Evolutionary conservation across 2,797 vertebrate genomes (phyloP), one percentile per base, ranked within the genome.

Genomic region (Etheostoma perlongum): DNA sequence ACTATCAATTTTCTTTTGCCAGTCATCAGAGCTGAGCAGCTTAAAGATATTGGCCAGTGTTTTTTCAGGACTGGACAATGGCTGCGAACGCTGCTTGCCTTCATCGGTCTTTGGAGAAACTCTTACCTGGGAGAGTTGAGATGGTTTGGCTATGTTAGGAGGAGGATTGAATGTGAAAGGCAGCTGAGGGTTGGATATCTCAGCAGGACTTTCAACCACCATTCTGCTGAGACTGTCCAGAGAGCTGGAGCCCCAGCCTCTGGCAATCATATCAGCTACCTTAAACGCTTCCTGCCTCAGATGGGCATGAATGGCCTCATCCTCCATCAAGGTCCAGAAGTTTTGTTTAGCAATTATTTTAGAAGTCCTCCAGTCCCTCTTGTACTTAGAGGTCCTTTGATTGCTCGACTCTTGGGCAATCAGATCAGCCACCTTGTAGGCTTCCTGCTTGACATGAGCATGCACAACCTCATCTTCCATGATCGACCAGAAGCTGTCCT

Each of bases 181-280:
- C 0, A 2, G 14, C 27, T 12, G 60, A 59, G n/a, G 21, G 16
- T 46, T n/a, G 19, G 23, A 55, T 25, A 30, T 27, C 52, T 42
- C 52, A 21, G 14, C 30, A 10, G 14, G 52, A 30, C 30, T 27
- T 57, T 57, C n/a, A 53, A 15, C 64, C 25, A 53, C 10, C 44
- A n/a, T 19, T 13, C 9, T 27, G 7, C 21, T 23, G 19, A 58
- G 46, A 64, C 36, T 51, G 57, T 54, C 51, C 66, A 48, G n/a
- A 63, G 44, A 57, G 27, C 60, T 27, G 44, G 54, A 59, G 12
- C 14, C 30, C 12, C 12, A 30, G 5, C n/a, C 33, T 74, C 58
- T 68, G 58, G 52, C 4, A 33, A 63, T 60, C 51, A 67, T 73
- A 33, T 68, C 33, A 68, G 65, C 44, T 30, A 74, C 52, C 51